A percentile compares a stretch with the other conserved stretches of the same genome.
These are phyloP conservation scores for Lepus americanus DNA, from an alignment of 2,113 vertebrate species.

Conservation along the genomic window DNA sequence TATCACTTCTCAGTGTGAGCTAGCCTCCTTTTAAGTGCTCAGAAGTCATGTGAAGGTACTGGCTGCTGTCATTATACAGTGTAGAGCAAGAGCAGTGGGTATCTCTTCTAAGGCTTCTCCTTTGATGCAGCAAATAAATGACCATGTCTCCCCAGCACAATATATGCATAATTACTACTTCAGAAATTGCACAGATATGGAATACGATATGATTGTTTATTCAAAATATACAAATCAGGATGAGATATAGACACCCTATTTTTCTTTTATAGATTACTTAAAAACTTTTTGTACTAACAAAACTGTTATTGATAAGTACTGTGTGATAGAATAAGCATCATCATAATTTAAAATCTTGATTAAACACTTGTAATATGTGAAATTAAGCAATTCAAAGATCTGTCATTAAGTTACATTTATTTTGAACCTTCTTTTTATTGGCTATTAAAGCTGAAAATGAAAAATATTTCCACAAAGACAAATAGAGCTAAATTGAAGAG, in stretches of 20 bases:
- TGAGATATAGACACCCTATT: background rate
- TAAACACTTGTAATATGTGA: background rate
- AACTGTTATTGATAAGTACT: conserved; percentile 40
- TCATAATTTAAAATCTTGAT: conserved; percentile 32
- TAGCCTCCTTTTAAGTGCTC: background rate
- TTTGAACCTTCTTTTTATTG: conserved; percentile 45
- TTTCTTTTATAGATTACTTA: conserved; percentile 14
- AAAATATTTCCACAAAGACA: background rate
- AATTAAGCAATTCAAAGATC: conserved; percentile 31
- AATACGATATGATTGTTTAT: background rate
- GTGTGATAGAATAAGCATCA: conserved; percentile 15
- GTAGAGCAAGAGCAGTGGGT: background rate
- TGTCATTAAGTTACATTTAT: background rate
- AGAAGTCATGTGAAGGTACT: background rate
- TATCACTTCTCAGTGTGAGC: background rate
- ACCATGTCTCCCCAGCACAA: background rate
- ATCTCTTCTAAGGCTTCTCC: background rate
- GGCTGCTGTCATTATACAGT: background rate
- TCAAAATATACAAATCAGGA: background rate
- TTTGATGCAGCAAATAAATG: background rate
- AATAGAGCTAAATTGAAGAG: conserved; percentile 45
- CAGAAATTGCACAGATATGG: background rate
- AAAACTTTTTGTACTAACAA: background rate
- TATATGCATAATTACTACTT: background rate
- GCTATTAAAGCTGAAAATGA: background rate